A percentile compares a stretch with the other conserved stretches of the same genome.
Evolutionary conservation across 2,888 invertebrate species (phyloP).

Genomic region (Tetragonula carbonaria): DNA sequence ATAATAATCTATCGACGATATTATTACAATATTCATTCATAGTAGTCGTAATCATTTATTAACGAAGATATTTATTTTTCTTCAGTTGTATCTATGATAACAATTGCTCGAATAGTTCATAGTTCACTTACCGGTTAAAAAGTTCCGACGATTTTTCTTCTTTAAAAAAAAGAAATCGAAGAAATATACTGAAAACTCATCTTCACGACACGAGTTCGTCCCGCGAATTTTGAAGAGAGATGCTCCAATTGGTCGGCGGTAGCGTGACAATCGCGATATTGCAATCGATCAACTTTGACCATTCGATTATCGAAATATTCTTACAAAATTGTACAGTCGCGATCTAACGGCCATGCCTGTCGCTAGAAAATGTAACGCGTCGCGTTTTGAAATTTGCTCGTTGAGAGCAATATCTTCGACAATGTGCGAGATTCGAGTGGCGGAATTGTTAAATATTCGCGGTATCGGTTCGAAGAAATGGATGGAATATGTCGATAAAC

Average conservation of each 20-base stretch:
- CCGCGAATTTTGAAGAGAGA: slow-evolving; percentile 1
- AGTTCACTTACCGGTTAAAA: too few relatives aligned
- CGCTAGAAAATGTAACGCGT: neutral
- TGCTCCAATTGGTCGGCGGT: neutral
- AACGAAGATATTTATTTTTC: neutral
- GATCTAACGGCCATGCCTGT: neutral
- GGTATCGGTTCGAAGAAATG: neutral
- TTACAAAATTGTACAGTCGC: neutral
- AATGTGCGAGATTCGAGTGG: neutral
- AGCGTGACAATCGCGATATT: neutral
- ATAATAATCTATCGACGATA: too few relatives aligned
- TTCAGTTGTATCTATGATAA: neutral
- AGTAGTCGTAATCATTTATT: neutral
- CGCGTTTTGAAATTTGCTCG: neutral
- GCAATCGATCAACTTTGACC: neutral
- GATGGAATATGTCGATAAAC: neutral
- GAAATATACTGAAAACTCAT: neutral
- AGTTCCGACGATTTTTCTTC: neutral
- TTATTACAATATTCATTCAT: neutral
- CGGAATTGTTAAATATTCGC: neutral
- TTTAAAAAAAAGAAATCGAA: neutral
- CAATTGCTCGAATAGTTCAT: neutral
- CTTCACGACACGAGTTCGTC: neutral
- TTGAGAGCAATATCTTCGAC: neutral
- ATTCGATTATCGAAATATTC: neutral